Evolutionary conservation across 2,888 invertebrate genomes (phyloP).

Genomic region (Ashinkailepas kermadecensis): DNA sequence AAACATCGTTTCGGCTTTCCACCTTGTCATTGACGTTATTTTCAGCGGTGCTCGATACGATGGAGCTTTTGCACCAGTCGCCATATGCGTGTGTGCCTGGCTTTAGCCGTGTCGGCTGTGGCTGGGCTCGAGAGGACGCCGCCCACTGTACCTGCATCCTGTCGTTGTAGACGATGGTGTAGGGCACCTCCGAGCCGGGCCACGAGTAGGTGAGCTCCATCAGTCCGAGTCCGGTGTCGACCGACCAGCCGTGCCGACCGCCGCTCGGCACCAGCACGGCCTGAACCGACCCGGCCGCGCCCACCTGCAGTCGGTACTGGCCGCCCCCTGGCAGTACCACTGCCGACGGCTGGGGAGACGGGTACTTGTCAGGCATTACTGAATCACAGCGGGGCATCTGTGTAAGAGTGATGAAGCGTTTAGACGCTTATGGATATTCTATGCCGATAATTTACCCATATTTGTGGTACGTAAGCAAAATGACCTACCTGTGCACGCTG

Average conservation of each 20-base stretch:
- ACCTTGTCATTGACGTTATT: too few relatives aligned
- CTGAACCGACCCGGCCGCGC: conserved; percentile 83
- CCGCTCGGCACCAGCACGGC: conserved; percentile 87
- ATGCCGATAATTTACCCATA: too few relatives aligned
- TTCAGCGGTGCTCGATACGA: too few relatives aligned
- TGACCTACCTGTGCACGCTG: too few relatives aligned
- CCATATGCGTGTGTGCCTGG: too few relatives aligned
- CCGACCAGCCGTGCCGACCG: conserved; percentile 84
- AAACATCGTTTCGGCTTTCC: too few relatives aligned
- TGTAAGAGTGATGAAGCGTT: too few relatives aligned
- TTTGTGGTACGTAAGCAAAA: too few relatives aligned
- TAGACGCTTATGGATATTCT: too few relatives aligned
- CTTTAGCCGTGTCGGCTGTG: conserved; percentile 1
- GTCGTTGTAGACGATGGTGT: conserved; percentile 79
- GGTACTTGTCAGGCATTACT: too few relatives aligned
- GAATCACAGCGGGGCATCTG: too few relatives aligned
- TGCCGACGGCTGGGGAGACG: conserved; percentile 63
- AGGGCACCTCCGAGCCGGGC: conserved; percentile 85
- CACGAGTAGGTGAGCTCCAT: conserved; percentile 54
- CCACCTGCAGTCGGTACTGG: conserved; percentile 84
- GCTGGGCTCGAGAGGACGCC: conserved; percentile 12
- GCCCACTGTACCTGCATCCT: conserved; percentile 67
- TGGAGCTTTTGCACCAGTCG: too few relatives aligned
- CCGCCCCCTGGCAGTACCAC: conserved; percentile 88
- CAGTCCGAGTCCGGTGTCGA: conserved; percentile 49